Conservation (phyloP, 2,113 vertebrate species). For the Calyptommatus sinebrachiatus region DNA sequence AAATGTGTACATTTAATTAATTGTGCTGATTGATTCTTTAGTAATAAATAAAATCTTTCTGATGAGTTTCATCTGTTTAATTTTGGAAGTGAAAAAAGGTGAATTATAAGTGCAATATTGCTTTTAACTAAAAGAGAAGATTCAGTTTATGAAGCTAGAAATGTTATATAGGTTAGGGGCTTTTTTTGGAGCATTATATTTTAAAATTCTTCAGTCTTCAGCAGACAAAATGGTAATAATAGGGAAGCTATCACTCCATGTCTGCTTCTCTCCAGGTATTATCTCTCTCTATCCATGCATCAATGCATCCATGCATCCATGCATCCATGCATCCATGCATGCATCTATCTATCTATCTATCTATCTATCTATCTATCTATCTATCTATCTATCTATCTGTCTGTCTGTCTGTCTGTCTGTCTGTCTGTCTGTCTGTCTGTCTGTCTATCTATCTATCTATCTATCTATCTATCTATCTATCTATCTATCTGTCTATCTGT, state of each 20-base stretch:
- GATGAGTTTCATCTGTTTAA: conserved; percentile 27
- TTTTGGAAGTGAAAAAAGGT: background rate
- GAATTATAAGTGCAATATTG: background rate
- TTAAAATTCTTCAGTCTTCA: conserved; percentile 32
- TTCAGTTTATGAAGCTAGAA: background rate
- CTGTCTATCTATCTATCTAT: too few species aligned
- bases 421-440: too few species aligned
- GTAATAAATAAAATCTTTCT: conserved; percentile 43
- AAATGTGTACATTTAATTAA: background rate
- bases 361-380: too few species aligned
- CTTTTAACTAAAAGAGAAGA: background rate
- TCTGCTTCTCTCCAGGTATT: too few species aligned
- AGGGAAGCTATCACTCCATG: background rate
- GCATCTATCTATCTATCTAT: too few species aligned
- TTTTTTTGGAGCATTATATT: conserved; percentile 39
- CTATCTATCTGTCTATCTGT: too few species aligned
- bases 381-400: too few species aligned
- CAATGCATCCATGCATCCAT: too few species aligned
- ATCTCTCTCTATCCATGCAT: too few species aligned
- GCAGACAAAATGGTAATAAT: conserved; percentile 41
- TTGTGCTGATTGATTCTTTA: conserved; percentile 14
- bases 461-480: too few species aligned
- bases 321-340: too few species aligned
- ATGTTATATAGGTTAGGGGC: background rate
- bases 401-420: too few species aligned